Evolutionary conservation across 2,113 vertebrate species (phyloP), one percentile per base, ranked within the genome.

Genomic region (Alligator mississippiensis): DNA sequence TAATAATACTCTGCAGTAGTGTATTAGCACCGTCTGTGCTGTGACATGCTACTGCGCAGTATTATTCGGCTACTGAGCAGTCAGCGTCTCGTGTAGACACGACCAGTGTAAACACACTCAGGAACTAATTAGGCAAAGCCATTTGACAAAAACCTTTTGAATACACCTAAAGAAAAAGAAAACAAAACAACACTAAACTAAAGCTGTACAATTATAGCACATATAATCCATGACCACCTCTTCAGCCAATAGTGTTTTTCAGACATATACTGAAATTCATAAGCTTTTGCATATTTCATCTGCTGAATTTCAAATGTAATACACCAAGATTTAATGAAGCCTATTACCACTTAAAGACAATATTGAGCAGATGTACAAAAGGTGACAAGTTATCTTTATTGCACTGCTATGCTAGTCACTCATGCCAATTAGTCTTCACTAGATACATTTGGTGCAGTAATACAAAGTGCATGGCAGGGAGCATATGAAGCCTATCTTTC

Each of bases 371-470:
- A 91, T 1, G 54, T 95, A 90, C 84, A 93, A 94, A 94, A 96
- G 82, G 91, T 96, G 81, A 89, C 70, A 79, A 88, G 82, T 94
- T 92, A 81, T 88, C 82, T 97, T 95, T 95, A 94, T 91, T 95
- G 88, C 55, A 82, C 77, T 84, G 87, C 68, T 82, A 77, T 93
- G 85, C 93, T 94, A 89, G n/a, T 94, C 75, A 63, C 59, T 96
- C 66, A 57, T 82, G 90, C 55, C 95, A 96, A 93, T 76, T 94
- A 97, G 90, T 89, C 90, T 95, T 97, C 95, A 84, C 82, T 90
- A 85, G 94, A 93, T 84, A 89, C 76, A 83, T 96, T 94, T 80
- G 77, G n/a, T 82, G 82, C 68, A 95, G 83, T 92, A 94, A 91
- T 89, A 82, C 68, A 80, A 94, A 96, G 82, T 77, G 77, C 80